Evolutionary conservation across 2,113 vertebrate genomes (phyloP).

Genomic region (Tachysurus vachellii): DNA sequence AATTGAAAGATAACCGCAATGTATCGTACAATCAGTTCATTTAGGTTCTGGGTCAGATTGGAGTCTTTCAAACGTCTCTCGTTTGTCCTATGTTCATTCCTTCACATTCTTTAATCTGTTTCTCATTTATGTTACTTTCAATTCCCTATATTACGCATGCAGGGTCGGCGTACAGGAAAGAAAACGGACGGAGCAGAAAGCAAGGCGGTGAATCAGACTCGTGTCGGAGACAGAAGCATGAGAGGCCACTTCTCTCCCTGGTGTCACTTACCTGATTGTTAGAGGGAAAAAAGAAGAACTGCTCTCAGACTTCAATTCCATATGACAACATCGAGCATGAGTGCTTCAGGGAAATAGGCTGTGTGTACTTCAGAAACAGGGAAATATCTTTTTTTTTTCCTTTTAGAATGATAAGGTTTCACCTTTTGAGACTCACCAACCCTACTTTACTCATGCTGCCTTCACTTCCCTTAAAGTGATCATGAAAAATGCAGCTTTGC

Average conservation of each 20-base stretch:
- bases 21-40: neutral
- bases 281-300: slow-evolving; percentile 23
- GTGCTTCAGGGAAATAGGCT: slow-evolving; percentile 46
- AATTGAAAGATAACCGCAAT: neutral
- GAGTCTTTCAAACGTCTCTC: neutral
- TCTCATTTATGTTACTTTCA: neutral
- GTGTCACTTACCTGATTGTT: slow-evolving; percentile 38
- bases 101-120: neutral
- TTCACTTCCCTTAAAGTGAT: neutral
- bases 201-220: slow-evolving; percentile 16
- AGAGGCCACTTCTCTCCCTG: slow-evolving; percentile 40
- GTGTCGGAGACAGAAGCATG: slow-evolving; percentile 32
- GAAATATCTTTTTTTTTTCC: neutral
- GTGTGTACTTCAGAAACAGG: slow-evolving; percentile 43
- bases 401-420: slow-evolving; percentile 59
- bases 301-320: slow-evolving; percentile 34
- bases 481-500: neutral
- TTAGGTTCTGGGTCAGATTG: neutral
- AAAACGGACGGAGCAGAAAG: slow-evolving; percentile 6
- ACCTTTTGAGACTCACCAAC: slow-evolving; percentile 20
- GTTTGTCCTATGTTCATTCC: neutral
- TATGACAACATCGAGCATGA: slow-evolving; percentile 38
- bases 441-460: neutral
- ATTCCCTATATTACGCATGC: slow-evolving; percentile 1
- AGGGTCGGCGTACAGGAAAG: slow-evolving; percentile 1